Evolutionary conservation across 2,113 vertebrate species (phyloP).

Genomic region (Clarias batrachus): DNA sequence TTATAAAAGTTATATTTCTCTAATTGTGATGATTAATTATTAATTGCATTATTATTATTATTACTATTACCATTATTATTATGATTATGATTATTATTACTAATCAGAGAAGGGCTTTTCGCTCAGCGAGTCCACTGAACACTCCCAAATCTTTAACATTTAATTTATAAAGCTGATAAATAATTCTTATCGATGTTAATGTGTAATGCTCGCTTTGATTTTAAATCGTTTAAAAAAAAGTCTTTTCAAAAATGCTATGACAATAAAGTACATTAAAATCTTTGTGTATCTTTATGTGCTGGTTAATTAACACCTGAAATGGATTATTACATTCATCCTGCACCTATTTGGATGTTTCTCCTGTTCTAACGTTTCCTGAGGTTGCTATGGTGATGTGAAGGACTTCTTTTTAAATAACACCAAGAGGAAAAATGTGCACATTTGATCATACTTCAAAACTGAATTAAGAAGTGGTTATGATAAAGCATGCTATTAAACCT

Average conservation of each 20-base stretch:
- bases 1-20: constrained; percentile 56
- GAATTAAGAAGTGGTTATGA: background rate
- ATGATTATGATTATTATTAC: constrained; percentile 18
- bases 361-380: background rate
- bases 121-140: constrained; percentile 38
- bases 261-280: constrained; percentile 32
- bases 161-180: constrained; percentile 40
- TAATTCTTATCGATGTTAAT: constrained; percentile 43
- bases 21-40: constrained; percentile 45
- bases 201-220: constrained; percentile 42
- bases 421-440: background rate
- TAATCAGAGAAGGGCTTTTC: constrained; percentile 42
- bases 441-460: background rate
- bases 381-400: background rate
- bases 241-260: constrained; percentile 40
- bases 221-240: constrained; percentile 26
- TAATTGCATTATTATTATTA: constrained; percentile 53
- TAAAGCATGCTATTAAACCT: background rate
- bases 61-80: constrained; percentile 43
- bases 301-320: constrained; percentile 5
- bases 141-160: constrained; percentile 24
- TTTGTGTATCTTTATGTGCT: constrained; percentile 3
- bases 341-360: background rate
- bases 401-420: background rate
- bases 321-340: background rate